These are phyloP conservation scores for Upupa epops DNA, from an alignment of 2,113 vertebrate genomes.

Conservation along the genomic window DNA sequence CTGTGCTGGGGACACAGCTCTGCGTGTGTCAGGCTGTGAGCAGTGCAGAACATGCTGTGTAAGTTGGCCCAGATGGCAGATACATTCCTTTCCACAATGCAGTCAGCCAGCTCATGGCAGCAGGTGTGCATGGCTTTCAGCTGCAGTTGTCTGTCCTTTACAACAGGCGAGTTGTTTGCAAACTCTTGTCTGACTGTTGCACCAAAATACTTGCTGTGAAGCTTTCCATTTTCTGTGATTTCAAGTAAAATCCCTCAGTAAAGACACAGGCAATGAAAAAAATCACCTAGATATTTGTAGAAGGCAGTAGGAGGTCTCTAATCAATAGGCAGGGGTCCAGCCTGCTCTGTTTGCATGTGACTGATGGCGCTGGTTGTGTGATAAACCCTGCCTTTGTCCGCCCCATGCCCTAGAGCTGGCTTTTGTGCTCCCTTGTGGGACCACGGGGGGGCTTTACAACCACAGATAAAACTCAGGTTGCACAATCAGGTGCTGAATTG, in stretches of 20 bases:
- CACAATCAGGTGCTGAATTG: conserved; percentile 32
- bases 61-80: background rate
- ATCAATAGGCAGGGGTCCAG: background rate
- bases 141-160: background rate
- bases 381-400: background rate
- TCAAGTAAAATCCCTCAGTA: background rate
- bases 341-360: background rate
- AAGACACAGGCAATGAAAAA: background rate
- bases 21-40: background rate
- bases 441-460: background rate
- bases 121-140: background rate
- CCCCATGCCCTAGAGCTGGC: background rate
- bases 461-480: conserved; percentile 10
- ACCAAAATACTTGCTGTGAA: conserved; percentile 21
- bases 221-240: background rate
- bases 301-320: background rate
- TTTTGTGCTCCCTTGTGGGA: conserved; percentile 1
- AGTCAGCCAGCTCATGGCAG: background rate
- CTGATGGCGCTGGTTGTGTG: background rate
- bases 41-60: background rate
- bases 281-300: background rate
- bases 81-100: background rate
- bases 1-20: background rate
- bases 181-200: background rate
- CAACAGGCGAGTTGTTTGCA: background rate